Percentiles rank a stretch among this genome's conserved stretches.
Conservation (phyloP, 2,888 invertebrate species). For the Habrosyne pyritoides region DNA sequence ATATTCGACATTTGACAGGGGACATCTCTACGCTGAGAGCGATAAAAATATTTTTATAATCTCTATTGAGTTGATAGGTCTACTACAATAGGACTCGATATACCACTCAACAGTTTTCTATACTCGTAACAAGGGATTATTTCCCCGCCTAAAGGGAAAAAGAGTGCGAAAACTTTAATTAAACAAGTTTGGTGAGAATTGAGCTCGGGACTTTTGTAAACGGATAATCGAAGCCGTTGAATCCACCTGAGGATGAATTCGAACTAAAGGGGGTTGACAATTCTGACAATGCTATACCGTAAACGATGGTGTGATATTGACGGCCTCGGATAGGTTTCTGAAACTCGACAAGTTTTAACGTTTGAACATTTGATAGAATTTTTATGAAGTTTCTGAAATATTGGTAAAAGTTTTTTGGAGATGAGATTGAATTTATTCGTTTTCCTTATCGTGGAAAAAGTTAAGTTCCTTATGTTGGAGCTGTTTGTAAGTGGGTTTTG, state of each 20-base stretch:
- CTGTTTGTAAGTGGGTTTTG: neutral
- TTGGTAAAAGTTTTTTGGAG: neutral
- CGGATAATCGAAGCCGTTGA: conserved; percentile 78
- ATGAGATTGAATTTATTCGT: conserved; percentile 2
- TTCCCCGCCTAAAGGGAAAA: conserved; percentile 79
- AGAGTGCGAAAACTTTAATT: conserved; percentile 83
- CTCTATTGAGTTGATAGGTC: neutral
- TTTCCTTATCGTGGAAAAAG: neutral
- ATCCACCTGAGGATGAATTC: conserved; percentile 72
- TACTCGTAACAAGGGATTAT: conserved; percentile 73
- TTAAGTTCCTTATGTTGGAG: too few relatives aligned
- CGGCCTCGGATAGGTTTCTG: conserved; percentile 23
- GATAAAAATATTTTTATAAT: too few relatives aligned
- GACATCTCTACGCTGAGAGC: too few relatives aligned
- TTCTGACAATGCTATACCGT: conserved; percentile 37
- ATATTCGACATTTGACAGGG: too few relatives aligned
- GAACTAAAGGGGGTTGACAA: conserved; percentile 49
- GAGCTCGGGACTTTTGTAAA: conserved; percentile 78
- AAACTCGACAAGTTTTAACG: conserved; percentile 15
- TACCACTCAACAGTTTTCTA: conserved; percentile 32
- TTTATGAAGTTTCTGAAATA: conserved; percentile 45
- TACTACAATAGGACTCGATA: neutral
- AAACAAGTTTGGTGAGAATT: conserved; percentile 81
- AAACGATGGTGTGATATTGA: conserved; percentile 19
- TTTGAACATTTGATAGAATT: conserved; percentile 49